Conservation (phyloP, 2,888 invertebrate species). For the Polydrusus cervinus region DNA sequence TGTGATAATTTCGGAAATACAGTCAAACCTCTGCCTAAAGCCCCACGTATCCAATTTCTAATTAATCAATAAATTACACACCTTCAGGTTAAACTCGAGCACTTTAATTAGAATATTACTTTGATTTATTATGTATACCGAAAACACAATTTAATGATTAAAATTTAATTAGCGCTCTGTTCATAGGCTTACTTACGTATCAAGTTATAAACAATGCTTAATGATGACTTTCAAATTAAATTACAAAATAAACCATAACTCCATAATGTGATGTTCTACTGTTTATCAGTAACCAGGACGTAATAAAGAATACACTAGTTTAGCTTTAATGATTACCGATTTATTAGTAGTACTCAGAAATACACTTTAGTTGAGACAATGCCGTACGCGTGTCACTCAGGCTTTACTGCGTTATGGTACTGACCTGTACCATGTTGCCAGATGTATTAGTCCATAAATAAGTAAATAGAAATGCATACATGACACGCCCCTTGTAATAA, state of each 20-base stretch:
- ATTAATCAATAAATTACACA: slow-evolving; percentile 56
- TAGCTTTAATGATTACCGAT: too few species aligned
- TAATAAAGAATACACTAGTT: too few species aligned
- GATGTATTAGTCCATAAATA: too few species aligned
- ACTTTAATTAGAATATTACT: slow-evolving; percentile 57
- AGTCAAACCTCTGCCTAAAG: slow-evolving; percentile 40
- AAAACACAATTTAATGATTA: slow-evolving; percentile 55
- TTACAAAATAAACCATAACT: background rate
- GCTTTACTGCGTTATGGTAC: too few species aligned
- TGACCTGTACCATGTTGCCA: too few species aligned
- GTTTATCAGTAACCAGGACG: too few species aligned
- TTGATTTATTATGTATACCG: slow-evolving; percentile 56
- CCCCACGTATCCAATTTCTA: slow-evolving; percentile 54
- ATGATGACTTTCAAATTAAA: background rate
- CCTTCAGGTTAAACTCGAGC: slow-evolving; percentile 54
- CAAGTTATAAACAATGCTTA: slow-evolving; percentile 13
- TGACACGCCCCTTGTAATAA: too few species aligned
- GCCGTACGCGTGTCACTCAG: too few species aligned
- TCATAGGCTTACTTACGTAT: slow-evolving; percentile 13
- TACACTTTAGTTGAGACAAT: too few species aligned
- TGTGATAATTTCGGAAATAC: slow-evolving; percentile 38
- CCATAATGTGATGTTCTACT: background rate
- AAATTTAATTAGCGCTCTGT: slow-evolving; percentile 57
- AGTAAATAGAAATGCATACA: too few species aligned
- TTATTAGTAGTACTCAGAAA: too few species aligned